Evolutionary conservation across 2,797 vertebrate genomes (phyloP).

Genomic region (Smutsia temminckii): DNA sequence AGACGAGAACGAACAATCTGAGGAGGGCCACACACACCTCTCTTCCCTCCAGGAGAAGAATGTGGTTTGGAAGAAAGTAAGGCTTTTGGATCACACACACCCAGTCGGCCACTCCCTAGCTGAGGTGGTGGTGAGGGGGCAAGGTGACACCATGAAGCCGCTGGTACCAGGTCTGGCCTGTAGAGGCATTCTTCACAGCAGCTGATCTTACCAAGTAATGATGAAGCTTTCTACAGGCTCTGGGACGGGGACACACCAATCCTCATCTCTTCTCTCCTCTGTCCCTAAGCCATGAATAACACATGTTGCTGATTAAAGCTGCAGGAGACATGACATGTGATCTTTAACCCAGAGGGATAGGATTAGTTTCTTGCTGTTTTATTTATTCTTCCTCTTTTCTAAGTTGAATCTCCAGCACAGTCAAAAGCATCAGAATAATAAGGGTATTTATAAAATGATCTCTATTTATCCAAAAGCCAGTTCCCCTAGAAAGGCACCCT

Average conservation of each 20-base stretch:
- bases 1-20: background rate
- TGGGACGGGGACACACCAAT: background rate
- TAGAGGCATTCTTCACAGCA: background rate
- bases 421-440: constrained; percentile 18
- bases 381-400: constrained; percentile 59
- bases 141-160: background rate
- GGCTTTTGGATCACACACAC: background rate
- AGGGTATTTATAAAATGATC: background rate
- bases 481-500: constrained; percentile 8
- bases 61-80: background rate
- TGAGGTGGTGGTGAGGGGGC: background rate
- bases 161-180: background rate
- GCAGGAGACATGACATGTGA: constrained; percentile 68
- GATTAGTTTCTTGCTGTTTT: constrained; percentile 72
- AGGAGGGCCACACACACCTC: background rate
- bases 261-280: constrained; percentile 48
- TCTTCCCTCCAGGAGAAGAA: background rate
- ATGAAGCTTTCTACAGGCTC: background rate
- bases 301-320: constrained; percentile 79
- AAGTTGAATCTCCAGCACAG: constrained; percentile 26
- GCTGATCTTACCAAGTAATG: background rate
- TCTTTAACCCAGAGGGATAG: constrained; percentile 73
- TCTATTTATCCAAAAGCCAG: constrained; percentile 10
- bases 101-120: background rate
- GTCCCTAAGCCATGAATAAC: constrained; percentile 68